These are phyloP conservation scores for Accipiter virgatus DNA, from an alignment of 2,113 vertebrate species.

Conservation along the genomic window DNA sequence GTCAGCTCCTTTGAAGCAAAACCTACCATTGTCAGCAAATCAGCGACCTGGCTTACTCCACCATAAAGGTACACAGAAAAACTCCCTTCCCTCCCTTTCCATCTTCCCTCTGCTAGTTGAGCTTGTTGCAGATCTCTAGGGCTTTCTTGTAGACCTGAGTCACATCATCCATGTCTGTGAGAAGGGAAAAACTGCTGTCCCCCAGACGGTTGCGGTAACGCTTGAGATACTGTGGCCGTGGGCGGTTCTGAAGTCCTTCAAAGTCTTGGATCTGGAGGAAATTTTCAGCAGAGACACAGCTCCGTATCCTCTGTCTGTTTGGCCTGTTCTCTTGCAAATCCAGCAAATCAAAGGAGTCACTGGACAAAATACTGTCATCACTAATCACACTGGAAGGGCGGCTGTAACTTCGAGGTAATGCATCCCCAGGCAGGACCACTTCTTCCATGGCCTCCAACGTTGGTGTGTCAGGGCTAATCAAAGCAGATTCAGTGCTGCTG, in stretches of 20 bases:
- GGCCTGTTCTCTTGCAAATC: constrained; percentile 84
- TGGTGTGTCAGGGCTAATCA: constrained; percentile 63
- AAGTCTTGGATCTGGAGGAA: constrained; percentile 90
- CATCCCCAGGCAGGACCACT: constrained; percentile 69
- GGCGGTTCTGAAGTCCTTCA: constrained; percentile 80
- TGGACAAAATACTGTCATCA: constrained; percentile 87
- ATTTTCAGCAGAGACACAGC: constrained; percentile 89
- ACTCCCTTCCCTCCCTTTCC: constrained; percentile 20
- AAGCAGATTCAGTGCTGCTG: constrained; percentile 58
- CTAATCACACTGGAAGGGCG: constrained; percentile 89
- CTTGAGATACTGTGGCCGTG: constrained; percentile 83
- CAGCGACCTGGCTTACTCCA: constrained; percentile 63
- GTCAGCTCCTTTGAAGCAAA: constrained; percentile 5
- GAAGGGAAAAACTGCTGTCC: constrained; percentile 96
- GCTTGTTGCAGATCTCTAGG: constrained; percentile 92
- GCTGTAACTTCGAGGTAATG: constrained; percentile 89
- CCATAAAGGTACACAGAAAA: constrained; percentile 65
- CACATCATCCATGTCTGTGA: constrained; percentile 91
- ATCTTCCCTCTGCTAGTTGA: constrained; percentile 73
- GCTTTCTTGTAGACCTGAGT: constrained; percentile 99
- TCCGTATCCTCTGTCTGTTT: constrained; percentile 84
- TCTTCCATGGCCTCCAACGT: constrained; percentile 76
- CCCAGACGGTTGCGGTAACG: constrained; percentile 82
- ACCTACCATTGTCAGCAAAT: constrained; percentile 49
- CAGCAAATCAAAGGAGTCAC: constrained; percentile 81